These are phyloP conservation scores for Zeuzera pyrina DNA, from an alignment of 2,888 invertebrate genomes.

Conservation along the genomic window DNA sequence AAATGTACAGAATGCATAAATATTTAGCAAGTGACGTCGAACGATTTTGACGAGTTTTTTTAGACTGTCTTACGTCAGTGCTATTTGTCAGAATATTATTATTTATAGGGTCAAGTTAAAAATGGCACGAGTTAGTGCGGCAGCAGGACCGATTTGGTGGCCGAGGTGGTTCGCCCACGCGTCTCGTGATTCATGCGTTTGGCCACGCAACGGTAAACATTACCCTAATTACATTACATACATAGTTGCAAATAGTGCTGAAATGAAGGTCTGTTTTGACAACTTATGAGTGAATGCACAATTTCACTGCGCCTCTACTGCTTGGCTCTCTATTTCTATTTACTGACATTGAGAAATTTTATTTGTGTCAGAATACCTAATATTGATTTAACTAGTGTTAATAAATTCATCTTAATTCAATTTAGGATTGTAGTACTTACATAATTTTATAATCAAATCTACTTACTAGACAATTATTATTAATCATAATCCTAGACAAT, in stretches of 20 bases:
- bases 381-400: no score
- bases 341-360: no score
- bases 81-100: conserved; percentile 24
- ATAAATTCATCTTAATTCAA: no score
- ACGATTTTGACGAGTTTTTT: conserved; percentile 20
- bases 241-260: conserved; percentile 29
- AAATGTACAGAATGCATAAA: conserved; percentile 5
- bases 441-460: no score
- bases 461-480: no score
- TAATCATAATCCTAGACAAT: no score
- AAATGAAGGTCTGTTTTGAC: conserved; percentile 5
- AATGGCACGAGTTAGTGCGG: conserved; percentile 34
- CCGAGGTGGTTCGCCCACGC: conserved; percentile 48
- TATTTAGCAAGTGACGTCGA: conserved; percentile 15
- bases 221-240: conserved; percentile 52
- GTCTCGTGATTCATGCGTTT: conserved; percentile 59
- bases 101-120: conserved; percentile 43
- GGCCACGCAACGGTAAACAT: conserved; percentile 60
- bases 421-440: no score
- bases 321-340: no score
- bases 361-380: no score
- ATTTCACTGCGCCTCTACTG: no score
- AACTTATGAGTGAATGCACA: no score
- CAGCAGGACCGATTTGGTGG: conserved; percentile 49
- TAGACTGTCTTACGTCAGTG: conserved; percentile 25